These are phyloP conservation scores for Microctonus aethiopoides DNA, from an alignment of 2,888 invertebrate genomes.

Conservation along the genomic window DNA sequence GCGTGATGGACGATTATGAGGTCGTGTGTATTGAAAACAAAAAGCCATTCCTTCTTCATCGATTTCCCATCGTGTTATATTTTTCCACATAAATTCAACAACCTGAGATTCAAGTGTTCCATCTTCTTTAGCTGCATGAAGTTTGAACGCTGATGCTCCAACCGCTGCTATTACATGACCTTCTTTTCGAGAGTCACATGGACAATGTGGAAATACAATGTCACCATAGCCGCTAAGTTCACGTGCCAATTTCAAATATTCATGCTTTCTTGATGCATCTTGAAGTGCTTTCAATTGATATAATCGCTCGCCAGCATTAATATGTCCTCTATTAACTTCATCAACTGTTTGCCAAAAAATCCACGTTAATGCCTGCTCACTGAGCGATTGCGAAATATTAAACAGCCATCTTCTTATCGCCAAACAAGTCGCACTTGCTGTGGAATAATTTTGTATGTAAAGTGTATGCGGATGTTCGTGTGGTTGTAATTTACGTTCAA, in stretches of 20 bases:
- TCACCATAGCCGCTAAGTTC: slow-evolving; percentile 93
- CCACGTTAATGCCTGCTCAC: slow-evolving; percentile 82
- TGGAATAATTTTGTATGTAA: slow-evolving; percentile 99
- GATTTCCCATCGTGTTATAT: slow-evolving; percentile 85
- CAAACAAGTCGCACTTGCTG: slow-evolving; percentile 95
- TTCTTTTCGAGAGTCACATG: slow-evolving; percentile 89
- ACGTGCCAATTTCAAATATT: slow-evolving; percentile 87
- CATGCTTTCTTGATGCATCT: slow-evolving; percentile 85
- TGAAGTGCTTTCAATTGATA: slow-evolving; percentile 97
- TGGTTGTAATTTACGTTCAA: slow-evolving; percentile 92
- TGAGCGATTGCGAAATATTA: slow-evolving; percentile 76
- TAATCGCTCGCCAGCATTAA: slow-evolving; percentile 88
- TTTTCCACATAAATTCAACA: slow-evolving; percentile 86
- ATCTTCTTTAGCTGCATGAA: slow-evolving; percentile 87
- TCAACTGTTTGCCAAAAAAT: slow-evolving; percentile 95
- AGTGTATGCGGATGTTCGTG: slow-evolving; percentile 97
- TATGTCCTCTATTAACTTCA: slow-evolving; percentile 93
- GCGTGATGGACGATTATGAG: slow-evolving; percentile 80
- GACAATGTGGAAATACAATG: slow-evolving; percentile 93
- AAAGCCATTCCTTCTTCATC: slow-evolving; percentile 95
- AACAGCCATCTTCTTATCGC: slow-evolving; percentile 91
- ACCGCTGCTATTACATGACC: slow-evolving; percentile 86
- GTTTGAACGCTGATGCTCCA: slow-evolving; percentile 74
- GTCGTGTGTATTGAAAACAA: slow-evolving; percentile 86
- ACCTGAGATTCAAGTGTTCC: slow-evolving; percentile 82